Conservation (phyloP, 2,888 invertebrate genomes). For the Caenorhabditis sulstoni region DNA sequence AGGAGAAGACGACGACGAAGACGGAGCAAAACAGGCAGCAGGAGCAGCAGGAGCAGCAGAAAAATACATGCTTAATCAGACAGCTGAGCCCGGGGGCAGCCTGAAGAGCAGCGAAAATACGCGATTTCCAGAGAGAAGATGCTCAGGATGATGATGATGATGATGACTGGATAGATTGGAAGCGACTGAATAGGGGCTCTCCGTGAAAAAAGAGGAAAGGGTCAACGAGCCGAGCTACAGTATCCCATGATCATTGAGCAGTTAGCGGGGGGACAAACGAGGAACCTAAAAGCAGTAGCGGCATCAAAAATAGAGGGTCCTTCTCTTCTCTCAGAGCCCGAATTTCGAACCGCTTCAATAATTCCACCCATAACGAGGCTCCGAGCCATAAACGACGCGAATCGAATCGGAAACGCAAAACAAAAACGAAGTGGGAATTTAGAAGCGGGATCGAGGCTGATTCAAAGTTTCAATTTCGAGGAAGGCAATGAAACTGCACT, state of each 20-base stretch:
- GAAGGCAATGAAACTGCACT: background rate
- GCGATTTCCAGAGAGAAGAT: constrained; percentile 19
- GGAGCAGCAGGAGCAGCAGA: constrained; percentile 14
- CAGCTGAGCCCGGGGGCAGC: constrained; percentile 31
- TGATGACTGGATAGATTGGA: constrained; percentile 8
- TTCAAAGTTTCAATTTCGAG: background rate
- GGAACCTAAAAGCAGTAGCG: background rate
- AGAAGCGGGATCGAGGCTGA: too few species aligned
- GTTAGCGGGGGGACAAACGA: background rate
- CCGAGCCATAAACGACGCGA: background rate
- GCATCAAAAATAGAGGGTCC: background rate
- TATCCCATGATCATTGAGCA: constrained; percentile 3
- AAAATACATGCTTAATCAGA: constrained; percentile 42
- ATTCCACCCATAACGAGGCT: background rate
- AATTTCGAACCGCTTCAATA: constrained; percentile 23
- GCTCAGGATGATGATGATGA: background rate
- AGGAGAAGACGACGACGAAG: background rate
- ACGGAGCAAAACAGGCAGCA: constrained; percentile 2
- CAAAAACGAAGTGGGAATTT: background rate
- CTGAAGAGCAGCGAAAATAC: constrained; percentile 4
- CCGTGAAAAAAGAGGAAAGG: background rate
- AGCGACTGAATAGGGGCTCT: background rate
- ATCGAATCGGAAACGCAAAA: background rate
- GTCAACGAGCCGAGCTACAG: constrained; percentile 4
- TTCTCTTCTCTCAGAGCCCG: too few species aligned